Base-by-base conservation (phyloP, 2,797 vertebrate species). In the Capromys pilorides region DNA sequence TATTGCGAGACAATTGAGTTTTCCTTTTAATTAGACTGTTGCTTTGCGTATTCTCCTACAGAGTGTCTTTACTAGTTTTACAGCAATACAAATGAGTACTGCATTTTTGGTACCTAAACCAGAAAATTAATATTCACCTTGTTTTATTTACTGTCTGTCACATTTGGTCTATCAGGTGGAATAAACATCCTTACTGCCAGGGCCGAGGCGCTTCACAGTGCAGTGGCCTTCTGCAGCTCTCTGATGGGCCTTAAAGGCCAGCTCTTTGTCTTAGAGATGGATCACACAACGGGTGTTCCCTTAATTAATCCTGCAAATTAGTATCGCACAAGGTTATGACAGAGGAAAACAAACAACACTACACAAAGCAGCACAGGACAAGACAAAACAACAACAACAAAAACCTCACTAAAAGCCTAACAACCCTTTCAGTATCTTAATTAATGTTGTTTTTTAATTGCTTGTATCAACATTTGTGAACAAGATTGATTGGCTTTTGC, bases 371-470 rank as follows among this genome's bases (percentile, higher is more conserved):
- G 18, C 54, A 36, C 16, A 18, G 36, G 41, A 2, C 8, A 28
- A 67, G n/a, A 67, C 18, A 24, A 19, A 64, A 49, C 10, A 19
- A 19, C n/a, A 54, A 45, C 45, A 45, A 45, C n/a, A n/a, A 45
- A 45, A 45, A 45, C 45, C 61, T 36, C 36, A 16, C 73, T 22
- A 6, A 49, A 97, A 88, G 69, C 0, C 81, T 94, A 97, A 97
- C 93, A 98, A 95, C 88, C 97, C 94, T 97, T 97, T 95, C 96
- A 97, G 97, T 98, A 98, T 98, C 98, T 98, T 97, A 98, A 97
- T 98, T 98, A 98, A 97, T 98, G 97, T 97, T 98, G 97, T 97
- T 98, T 98, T 98, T 98, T 97, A 98, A 98, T 98, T 98, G 98
- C 97, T 97, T 97, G 88, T 97, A 98, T 98, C 98, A 98, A 96